Base-by-base conservation (phyloP, 2,888 invertebrate genomes). In the Diploptera punctata region DNA sequence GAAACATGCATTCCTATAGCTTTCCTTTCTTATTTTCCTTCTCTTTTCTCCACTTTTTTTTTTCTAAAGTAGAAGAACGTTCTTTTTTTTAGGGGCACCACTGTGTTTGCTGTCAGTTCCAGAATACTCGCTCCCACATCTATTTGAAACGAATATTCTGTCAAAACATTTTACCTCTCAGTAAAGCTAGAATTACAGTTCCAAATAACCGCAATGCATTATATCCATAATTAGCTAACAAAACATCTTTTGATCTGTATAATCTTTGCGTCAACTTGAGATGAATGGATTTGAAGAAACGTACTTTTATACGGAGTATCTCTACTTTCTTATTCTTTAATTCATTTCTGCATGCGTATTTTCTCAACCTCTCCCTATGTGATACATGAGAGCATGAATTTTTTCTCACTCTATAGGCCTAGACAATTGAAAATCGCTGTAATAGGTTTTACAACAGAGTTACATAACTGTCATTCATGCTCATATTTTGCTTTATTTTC, bases 61-160 rank as follows among this genome's bases (percentile, higher is more conserved):
- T 29, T n/a, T 57, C 29, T 57, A 16, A n/a, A 31, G 26, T 19
- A 24, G 29, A 2, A 19, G 29, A 31, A 57, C 16, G 31, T 29
- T 29, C 26, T 10, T 43, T n/a, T n/a, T n/a, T 24, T 44, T 44
- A 29, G 21, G 29, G 18, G 26, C 47, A 24, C 65, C 24, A 44
- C 44, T 29, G n/a, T n/a, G 44, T 26, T 47, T 65, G 44, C 26
- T 65, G 65, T 65, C 65, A 47, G 47, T 47, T 65, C 44, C 65
- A 65, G 65, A 65, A 47, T 24, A 29, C 29, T 33, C 29, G 29
- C 57, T 57, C 57, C 29, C 57, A 57, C 57, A 16, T 24, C 26
- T 24, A 57, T 57, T 57, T 24, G 24, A 57, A n/a, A 16, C 16
- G 26, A 29, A 24, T 29, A 26, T 29, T 10, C 57, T 29, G 57